A percentile compares a stretch with the other conserved stretches of the same genome.
Conservation (phyloP, 2,797 vertebrate genomes). For the Leptoclinus maculatus region DNA sequence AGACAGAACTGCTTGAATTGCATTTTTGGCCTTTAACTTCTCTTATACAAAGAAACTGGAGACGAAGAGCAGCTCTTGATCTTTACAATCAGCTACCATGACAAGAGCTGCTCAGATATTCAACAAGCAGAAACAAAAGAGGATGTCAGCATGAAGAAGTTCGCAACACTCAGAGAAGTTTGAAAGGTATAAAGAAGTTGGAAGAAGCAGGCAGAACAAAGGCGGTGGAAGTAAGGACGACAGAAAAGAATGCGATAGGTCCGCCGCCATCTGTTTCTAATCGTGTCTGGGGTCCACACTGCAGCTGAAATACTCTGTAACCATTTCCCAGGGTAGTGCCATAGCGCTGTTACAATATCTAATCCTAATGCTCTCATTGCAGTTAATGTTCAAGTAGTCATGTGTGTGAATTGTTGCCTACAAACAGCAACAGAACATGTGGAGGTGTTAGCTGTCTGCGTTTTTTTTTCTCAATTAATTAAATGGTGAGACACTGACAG, state of each 20-base stretch:
- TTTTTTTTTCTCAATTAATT: conserved; percentile 7
- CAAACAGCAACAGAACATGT: conserved; percentile 4
- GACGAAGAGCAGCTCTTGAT: conserved; percentile 73
- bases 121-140: conserved; percentile 75
- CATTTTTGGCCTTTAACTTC: conserved; percentile 74
- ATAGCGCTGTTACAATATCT: conserved; percentile 9
- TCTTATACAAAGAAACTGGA: conserved; percentile 63
- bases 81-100: conserved; percentile 73
- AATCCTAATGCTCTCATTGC: conserved; percentile 15
- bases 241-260: conserved; percentile 51
- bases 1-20: conserved; percentile 77
- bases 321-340: conserved; percentile 32
- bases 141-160: conserved; percentile 67
- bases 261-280: conserved; percentile 67
- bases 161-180: conserved; percentile 58
- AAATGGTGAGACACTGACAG: conserved; percentile 4
- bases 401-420: conserved; percentile 6
- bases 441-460: conserved; percentile 11
- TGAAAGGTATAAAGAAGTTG: conserved; percentile 56
- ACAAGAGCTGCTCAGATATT: conserved; percentile 76
- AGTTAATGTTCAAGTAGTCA: conserved; percentile 12
- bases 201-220: conserved; percentile 59
- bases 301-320: conserved; percentile 51
- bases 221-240: conserved; percentile 36
- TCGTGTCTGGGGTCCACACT: conserved; percentile 61